Percentiles rank a stretch among this genome's conserved stretches.
phyloP scores from a whole-genome alignment of 92 coral and sea anemone genomes.

The Epizoanthus fatuus region DNA sequence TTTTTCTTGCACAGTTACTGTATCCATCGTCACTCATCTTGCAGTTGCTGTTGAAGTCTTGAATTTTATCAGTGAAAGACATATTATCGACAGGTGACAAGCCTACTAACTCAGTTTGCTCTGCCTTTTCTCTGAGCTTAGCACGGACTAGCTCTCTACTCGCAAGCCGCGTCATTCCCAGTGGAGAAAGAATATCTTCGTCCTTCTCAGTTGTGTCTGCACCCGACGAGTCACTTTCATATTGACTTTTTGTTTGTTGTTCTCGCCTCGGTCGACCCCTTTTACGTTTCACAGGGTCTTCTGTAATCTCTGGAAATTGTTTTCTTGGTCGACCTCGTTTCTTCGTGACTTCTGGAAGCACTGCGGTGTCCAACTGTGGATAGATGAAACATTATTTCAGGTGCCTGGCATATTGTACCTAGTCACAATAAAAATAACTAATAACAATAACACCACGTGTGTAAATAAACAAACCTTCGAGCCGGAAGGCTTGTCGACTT shows the following conservation, averaged over 20 bases:
- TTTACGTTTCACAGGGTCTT: background rate
- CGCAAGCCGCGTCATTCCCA: conserved; percentile 87
- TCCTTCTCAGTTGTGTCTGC: conserved; percentile 16
- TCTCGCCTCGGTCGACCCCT: conserved; percentile 15
- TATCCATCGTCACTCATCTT: no score
- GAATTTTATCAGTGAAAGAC: no score
- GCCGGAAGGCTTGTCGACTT: no score
- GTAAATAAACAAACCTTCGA: no score
- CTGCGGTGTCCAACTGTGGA: background rate
- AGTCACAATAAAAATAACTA: no score
- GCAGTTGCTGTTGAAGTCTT: background rate
- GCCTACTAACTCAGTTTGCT: no score
- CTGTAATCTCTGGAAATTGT: background rate
- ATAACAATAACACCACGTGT: no score
- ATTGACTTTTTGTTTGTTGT: background rate
- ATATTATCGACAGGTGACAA: no score
- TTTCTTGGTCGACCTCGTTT: conserved; percentile 48
- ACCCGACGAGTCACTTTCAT: background rate
- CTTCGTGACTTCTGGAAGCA: conserved; percentile 7
- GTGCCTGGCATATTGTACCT: background rate
- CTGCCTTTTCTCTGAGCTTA: conserved; percentile 13
- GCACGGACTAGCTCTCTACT: conserved; percentile 79
- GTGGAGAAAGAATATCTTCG: conserved; percentile 26
- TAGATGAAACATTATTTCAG: no score
- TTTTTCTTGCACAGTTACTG: no score